phyloP scores from a whole-genome alignment of 2,797 vertebrate species.

The Karalla daura region DNA sequence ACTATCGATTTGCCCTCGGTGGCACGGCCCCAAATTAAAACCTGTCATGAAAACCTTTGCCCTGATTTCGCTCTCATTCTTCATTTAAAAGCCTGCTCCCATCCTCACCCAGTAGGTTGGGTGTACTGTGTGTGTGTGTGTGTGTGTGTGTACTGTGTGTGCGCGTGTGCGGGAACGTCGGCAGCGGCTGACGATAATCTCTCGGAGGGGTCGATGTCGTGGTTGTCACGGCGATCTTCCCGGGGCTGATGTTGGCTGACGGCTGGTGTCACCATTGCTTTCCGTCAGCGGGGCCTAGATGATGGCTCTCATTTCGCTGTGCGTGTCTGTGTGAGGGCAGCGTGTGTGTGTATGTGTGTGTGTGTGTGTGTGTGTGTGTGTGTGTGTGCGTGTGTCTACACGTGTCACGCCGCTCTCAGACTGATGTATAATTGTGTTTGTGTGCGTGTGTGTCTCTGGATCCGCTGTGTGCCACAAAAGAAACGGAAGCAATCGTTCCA shows the following conservation, averaged over 20 bases:
- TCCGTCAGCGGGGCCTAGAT: conserved; percentile 70
- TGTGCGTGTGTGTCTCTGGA: conserved; percentile 7
- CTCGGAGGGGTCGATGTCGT: conserved; percentile 77
- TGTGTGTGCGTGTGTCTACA: conserved; percentile 49
- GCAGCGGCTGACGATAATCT: conserved; percentile 79
- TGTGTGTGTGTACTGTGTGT: not conserved
- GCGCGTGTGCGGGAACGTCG: conserved; percentile 3
- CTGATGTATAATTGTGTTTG: not conserved
- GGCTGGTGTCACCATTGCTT: conserved; percentile 79
- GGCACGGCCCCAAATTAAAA: not conserved
- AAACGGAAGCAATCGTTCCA: not conserved
- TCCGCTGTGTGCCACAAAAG: not conserved
- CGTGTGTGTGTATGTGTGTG: conserved; percentile 57
- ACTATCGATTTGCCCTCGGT: not conserved
- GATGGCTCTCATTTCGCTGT: conserved; percentile 68
- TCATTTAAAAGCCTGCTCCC: not conserved
- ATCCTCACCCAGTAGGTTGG: not conserved
- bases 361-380: conserved; percentile 51
- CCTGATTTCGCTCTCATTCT: not conserved
- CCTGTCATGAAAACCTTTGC: not conserved
- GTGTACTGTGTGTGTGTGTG: conserved; percentile 7
- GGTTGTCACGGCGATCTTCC: conserved; percentile 81
- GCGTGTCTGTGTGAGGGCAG: conserved; percentile 40
- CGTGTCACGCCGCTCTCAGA: conserved; percentile 35
- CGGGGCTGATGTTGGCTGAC: conserved; percentile 76